Conservation (phyloP, 2,888 invertebrate species). For the Spodoptera exigua region DNA sequence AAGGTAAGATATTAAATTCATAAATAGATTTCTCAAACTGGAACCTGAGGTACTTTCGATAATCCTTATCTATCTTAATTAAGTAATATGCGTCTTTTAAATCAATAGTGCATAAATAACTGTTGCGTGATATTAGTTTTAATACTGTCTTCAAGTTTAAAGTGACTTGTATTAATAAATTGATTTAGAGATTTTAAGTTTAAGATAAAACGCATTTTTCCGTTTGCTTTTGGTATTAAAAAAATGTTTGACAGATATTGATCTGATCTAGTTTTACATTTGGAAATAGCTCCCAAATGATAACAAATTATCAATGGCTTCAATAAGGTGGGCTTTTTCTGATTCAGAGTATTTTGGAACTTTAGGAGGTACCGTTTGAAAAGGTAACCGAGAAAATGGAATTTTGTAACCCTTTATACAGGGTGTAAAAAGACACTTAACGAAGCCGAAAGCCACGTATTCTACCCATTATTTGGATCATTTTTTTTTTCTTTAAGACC, state of each 20-base stretch:
- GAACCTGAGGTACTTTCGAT: too few species aligned
- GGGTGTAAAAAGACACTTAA: too few species aligned
- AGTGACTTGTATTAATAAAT: slow-evolving; percentile 12
- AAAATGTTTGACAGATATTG: slow-evolving; percentile 15
- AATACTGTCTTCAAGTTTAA: slow-evolving; percentile 6
- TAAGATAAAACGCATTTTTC: slow-evolving; percentile 12
- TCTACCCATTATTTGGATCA: too few species aligned
- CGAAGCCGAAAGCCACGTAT: too few species aligned
- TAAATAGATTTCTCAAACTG: too few species aligned
- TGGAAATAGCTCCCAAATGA: slow-evolving; percentile 6
- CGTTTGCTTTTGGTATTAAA: slow-evolving; percentile 16
- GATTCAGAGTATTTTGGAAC: not conserved
- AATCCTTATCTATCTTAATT: too few species aligned
- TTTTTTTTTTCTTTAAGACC: too few species aligned
- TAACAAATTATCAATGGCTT: not conserved
- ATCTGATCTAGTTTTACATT: not conserved
- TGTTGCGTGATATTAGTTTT: slow-evolving; percentile 12
- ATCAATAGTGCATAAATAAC: too few species aligned
- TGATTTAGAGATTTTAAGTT: slow-evolving; percentile 20
- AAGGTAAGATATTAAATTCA: too few species aligned
- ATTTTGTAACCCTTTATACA: slow-evolving; percentile 6
- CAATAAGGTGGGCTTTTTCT: not conserved
- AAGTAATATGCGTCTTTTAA: too few species aligned
- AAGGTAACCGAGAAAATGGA: not conserved
- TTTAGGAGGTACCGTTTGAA: not conserved